A percentile compares a stretch with the other conserved stretches of the same genome.
These are phyloP conservation scores for Paralvinella palmiformis DNA, from an alignment of 1,140 invertebrate species.

Conservation along the genomic window DNA sequence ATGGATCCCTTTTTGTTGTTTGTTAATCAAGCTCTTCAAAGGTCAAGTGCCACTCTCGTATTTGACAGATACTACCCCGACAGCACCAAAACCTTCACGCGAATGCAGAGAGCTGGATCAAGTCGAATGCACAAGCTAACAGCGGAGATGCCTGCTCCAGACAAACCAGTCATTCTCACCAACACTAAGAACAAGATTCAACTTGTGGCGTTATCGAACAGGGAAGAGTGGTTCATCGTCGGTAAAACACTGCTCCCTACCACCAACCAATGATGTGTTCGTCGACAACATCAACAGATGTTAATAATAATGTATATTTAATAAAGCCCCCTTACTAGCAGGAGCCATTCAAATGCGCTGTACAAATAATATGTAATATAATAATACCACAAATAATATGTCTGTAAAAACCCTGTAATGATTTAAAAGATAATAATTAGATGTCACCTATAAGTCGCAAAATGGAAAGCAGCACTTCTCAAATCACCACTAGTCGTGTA, in stretches of 20 bases:
- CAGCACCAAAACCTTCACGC: slow-evolving; percentile 1
- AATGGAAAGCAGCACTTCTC: slow-evolving; percentile 2
- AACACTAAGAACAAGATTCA: slow-evolving; percentile 11
- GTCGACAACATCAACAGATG: neutral
- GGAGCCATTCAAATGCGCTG: no score
- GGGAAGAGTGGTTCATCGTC: neutral
- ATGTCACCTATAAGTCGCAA: slow-evolving; percentile 2
- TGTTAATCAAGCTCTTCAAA: neutral
- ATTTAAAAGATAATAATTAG: no score
- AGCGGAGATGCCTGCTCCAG: neutral
- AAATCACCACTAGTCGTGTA: no score
- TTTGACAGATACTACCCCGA: slow-evolving; percentile 1
- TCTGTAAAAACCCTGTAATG: no score
- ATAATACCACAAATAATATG: no score
- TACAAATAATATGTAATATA: no score
- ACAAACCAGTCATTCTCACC: neutral
- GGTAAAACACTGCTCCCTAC: neutral
- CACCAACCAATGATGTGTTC: slow-evolving; percentile 4
- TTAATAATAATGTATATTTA: no score
- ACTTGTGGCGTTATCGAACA: neutral
- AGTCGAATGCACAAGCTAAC: no score
- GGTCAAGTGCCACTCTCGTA: slow-evolving; percentile 2
- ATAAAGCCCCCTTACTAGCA: no score
- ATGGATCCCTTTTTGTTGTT: neutral
- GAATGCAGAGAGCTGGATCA: neutral